Percentiles rank a stretch among this genome's conserved stretches.
phyloP scores from a whole-genome alignment of 2,888 invertebrate species.

The Hyppa rectilinea region DNA sequence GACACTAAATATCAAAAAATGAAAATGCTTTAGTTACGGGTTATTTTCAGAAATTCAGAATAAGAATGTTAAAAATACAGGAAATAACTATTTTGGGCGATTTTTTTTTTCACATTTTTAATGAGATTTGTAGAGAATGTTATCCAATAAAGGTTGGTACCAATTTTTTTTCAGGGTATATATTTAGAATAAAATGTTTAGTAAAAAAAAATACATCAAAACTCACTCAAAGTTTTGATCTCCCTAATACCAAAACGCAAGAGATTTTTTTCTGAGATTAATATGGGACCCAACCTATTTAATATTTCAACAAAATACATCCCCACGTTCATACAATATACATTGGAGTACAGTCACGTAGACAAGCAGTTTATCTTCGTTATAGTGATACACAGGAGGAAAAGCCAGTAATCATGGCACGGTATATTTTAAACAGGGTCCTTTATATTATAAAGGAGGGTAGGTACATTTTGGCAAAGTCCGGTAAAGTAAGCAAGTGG shows the following conservation, averaged over 20 bases:
- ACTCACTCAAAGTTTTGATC: neutral
- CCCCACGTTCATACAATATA: conserved; percentile 39
- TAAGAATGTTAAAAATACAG: too few species aligned
- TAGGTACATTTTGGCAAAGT: neutral
- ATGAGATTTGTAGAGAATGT: too few species aligned
- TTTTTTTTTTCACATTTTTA: neutral
- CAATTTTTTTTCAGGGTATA: too few species aligned
- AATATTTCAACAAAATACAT: conserved; percentile 49
- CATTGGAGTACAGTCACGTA: conserved; percentile 49
- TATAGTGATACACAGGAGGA: conserved; percentile 41
- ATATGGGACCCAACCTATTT: conserved; percentile 27
- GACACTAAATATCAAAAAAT: too few species aligned
- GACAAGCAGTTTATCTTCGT: conserved; percentile 49
- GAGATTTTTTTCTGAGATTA: conserved; percentile 31
- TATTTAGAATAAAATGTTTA: too few species aligned
- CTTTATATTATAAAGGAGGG: conserved; percentile 18
- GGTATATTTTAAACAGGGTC: conserved; percentile 25
- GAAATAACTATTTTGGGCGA: too few species aligned
- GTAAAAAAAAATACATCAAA: too few species aligned
- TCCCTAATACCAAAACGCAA: conserved; percentile 9
- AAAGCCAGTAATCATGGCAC: conserved; percentile 38
- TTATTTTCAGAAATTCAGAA: too few species aligned
- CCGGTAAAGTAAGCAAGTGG: conserved; percentile 12
- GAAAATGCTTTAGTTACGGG: too few species aligned
- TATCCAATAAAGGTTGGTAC: too few species aligned